These are phyloP conservation scores for Turdus rufiventris DNA, from an alignment of 2,113 vertebrate species.

Conservation along the genomic window DNA sequence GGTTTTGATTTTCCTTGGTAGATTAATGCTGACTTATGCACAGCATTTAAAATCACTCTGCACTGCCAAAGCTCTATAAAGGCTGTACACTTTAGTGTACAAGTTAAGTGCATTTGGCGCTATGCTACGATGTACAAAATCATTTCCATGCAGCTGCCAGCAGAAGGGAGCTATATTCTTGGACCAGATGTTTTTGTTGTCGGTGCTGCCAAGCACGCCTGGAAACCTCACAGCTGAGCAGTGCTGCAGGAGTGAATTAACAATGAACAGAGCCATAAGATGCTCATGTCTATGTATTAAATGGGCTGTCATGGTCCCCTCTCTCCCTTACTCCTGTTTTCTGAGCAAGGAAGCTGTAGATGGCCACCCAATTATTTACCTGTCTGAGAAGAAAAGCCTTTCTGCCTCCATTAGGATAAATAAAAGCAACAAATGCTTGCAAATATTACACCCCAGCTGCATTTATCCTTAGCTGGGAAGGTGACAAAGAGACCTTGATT, in stretches of 20 bases:
- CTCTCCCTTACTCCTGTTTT: background rate
- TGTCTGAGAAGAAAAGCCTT: background rate
- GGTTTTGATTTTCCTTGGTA: slow-evolving; percentile 13
- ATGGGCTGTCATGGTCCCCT: background rate
- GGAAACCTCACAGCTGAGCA: slow-evolving; percentile 56
- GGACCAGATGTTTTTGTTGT: slow-evolving; percentile 56
- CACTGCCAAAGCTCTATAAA: slow-evolving; percentile 19
- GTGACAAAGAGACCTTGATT: background rate
- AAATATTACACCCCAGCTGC: background rate
- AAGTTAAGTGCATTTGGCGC: slow-evolving; percentile 31
- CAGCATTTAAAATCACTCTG: background rate
- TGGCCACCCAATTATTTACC: slow-evolving; percentile 1
- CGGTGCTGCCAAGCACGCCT: slow-evolving; percentile 33
- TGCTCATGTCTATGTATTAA: slow-evolving; percentile 6
- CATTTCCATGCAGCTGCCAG: slow-evolving; percentile 48
- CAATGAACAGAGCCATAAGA: slow-evolving; percentile 57
- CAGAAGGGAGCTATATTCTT: slow-evolving; percentile 56
- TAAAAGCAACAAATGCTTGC: background rate
- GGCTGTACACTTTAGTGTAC: slow-evolving; percentile 5
- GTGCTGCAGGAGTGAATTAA: slow-evolving; percentile 38
- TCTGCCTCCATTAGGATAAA: background rate
- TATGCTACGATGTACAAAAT: slow-evolving; percentile 4
- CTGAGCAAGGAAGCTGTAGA: background rate
- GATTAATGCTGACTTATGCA: slow-evolving; percentile 30
- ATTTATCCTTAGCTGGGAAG: background rate